Percentiles rank a stretch among this genome's conserved stretches.
These are phyloP conservation scores for Andrena trimmerana DNA, from an alignment of 2,888 invertebrate genomes.

Conservation along the genomic window DNA sequence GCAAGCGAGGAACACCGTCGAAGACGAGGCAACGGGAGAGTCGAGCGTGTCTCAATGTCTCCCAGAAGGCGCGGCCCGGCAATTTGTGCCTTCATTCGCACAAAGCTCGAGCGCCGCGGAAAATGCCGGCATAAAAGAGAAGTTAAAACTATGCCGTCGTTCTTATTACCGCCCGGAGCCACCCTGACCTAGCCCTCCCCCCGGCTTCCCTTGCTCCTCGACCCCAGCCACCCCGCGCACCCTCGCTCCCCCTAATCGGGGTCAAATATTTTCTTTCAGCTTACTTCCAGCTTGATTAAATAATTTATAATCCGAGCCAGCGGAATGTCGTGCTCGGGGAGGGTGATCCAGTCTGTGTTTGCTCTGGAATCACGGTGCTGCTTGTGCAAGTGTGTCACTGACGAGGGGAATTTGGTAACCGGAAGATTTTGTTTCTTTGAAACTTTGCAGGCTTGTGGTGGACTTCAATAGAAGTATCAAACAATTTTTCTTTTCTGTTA, in stretches of 20 bases:
- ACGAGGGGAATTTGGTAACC: too few species aligned
- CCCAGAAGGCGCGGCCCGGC: conserved; percentile 83
- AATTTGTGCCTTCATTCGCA: conserved; percentile 85
- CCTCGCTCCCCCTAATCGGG: conserved; percentile 76
- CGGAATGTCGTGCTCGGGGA: conserved; percentile 77
- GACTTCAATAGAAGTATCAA: too few species aligned
- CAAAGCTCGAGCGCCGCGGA: conserved; percentile 80
- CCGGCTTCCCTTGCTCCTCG: conserved; percentile 39
- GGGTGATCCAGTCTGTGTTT: conserved; percentile 43
- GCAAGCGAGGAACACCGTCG: conserved; percentile 12
- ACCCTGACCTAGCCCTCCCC: conserved; percentile 70
- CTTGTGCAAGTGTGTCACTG: conserved; percentile 37
- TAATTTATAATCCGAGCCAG: conserved; percentile 82
- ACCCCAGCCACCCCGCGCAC: conserved; percentile 14
- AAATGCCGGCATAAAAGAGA: conserved; percentile 84
- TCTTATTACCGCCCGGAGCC: conserved; percentile 85
- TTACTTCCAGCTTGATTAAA: conserved; percentile 82
- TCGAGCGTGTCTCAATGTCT: conserved; percentile 84
- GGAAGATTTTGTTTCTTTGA: too few species aligned
- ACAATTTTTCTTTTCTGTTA: too few species aligned
- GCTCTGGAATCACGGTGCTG: conserved; percentile 70
- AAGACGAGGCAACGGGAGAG: conserved; percentile 40
- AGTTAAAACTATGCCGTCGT: conserved; percentile 85
- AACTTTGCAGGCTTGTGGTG: too few species aligned
- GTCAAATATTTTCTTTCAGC: conserved; percentile 83